Percentiles rank a stretch among this genome's conserved stretches.
Conservation (phyloP, 1,140 invertebrate genomes). For the Bursaphelenchus mucronatus region DNA sequence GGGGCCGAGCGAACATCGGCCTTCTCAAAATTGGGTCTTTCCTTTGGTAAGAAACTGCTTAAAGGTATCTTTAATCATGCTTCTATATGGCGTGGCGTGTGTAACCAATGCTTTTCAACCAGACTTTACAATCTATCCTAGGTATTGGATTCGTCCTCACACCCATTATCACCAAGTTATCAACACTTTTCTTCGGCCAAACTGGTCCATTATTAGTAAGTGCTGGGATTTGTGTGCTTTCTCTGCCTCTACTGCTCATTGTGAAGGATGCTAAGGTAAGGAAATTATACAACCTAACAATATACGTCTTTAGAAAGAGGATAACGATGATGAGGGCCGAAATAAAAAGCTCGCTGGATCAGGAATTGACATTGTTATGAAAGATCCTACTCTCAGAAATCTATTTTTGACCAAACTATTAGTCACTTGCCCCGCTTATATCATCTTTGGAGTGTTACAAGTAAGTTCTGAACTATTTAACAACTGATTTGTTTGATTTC, state of each 20-base stretch:
- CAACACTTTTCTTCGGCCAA: not conserved
- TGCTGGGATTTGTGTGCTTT: not conserved
- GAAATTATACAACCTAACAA: not conserved
- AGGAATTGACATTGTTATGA: not conserved
- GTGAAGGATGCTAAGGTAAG: slow-evolving; percentile 1
- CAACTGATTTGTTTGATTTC: slow-evolving; percentile 5
- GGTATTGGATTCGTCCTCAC: slow-evolving; percentile 18
- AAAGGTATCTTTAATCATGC: not conserved
- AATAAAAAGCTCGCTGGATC: not conserved
- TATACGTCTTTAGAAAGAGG: not conserved
- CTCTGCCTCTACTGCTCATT: slow-evolving; percentile 8
- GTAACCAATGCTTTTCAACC: no score
- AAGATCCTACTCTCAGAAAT: not conserved
- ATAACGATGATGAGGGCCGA: not conserved
- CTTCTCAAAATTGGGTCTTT: slow-evolving; percentile 12
- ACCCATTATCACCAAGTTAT: slow-evolving; percentile 19
- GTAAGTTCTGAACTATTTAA: no score
- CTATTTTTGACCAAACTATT: slow-evolving; percentile 6
- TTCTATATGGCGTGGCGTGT: not conserved
- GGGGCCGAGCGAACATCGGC: slow-evolving; percentile 12
- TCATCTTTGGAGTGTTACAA: slow-evolving; percentile 4
- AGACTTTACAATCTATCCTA: not conserved
- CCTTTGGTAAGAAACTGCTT: slow-evolving; percentile 1
- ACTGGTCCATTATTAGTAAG: not conserved
- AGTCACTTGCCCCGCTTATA: not conserved